These are phyloP conservation scores for Hemithea aestivaria DNA, from an alignment of 2,888 invertebrate species.

Conservation along the genomic window DNA sequence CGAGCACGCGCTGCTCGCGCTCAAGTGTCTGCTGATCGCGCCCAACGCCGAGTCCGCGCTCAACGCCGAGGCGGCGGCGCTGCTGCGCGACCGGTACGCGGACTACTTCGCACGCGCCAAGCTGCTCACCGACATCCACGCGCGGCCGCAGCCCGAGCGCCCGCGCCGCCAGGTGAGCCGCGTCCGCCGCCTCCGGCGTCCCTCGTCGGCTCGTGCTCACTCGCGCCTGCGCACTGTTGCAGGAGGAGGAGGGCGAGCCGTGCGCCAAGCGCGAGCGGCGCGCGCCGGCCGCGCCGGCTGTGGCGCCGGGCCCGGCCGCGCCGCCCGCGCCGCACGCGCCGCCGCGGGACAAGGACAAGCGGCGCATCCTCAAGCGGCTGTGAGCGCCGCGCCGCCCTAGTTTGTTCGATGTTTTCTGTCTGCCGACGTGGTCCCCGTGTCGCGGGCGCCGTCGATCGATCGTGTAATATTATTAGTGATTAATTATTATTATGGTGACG, in stretches of 20 bases:
- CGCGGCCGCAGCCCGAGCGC: constrained; percentile 32
- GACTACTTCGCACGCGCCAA: constrained; percentile 85
- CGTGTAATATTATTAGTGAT: constrained; percentile 2
- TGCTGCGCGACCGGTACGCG: constrained; percentile 94
- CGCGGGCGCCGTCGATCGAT: constrained; percentile 3
- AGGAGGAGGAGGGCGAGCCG: constrained; percentile 78
- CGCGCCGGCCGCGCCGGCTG: constrained; percentile 27
- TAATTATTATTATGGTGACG: not conserved
- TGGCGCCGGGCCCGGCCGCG: constrained; percentile 4
- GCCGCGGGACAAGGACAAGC: constrained; percentile 36
- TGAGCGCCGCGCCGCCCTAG: constrained; percentile 29
- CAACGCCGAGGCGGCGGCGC: constrained; percentile 97
- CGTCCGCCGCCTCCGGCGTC: not conserved
- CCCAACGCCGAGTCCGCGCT: constrained; percentile 98
- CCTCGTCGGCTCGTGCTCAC: not conserved
- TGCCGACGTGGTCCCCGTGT: too few species aligned
- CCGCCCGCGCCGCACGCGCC: constrained; percentile 28
- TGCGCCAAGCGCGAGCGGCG: constrained; percentile 88
- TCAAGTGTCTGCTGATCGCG: constrained; percentile 95
- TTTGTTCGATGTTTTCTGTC: too few species aligned
- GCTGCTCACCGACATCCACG: constrained; percentile 70
- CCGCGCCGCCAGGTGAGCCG: not conserved
- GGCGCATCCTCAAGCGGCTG: constrained; percentile 58
- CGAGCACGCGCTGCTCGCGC: constrained; percentile 94
- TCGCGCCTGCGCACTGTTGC: constrained; percentile 29